Percentiles rank a stretch among this genome's conserved stretches.
Conservation (phyloP, 2,888 invertebrate genomes). For the Megaustenia siamemsis region DNA sequence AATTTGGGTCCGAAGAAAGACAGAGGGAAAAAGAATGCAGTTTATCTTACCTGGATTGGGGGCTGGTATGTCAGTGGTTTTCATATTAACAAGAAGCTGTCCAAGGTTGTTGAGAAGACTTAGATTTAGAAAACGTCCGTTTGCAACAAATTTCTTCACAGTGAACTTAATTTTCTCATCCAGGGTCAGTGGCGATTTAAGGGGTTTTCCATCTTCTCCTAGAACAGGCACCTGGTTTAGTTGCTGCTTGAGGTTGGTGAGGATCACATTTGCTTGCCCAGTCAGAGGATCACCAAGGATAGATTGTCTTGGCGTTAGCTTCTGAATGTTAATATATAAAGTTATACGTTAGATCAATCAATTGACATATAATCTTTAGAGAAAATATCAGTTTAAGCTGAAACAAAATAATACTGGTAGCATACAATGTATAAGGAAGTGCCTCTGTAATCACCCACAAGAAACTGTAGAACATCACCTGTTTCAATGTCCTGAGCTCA, state of each 20-base stretch:
- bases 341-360: not conserved
- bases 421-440: too few species aligned
- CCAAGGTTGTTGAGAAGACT: constrained; percentile 69
- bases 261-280: constrained; percentile 77
- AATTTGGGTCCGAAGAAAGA: too few species aligned
- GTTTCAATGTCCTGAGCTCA: too few species aligned
- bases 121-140: constrained; percentile 65
- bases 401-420: too few species aligned
- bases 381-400: not conserved
- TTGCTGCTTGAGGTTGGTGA: constrained; percentile 79
- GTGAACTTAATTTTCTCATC: constrained; percentile 41
- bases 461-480: too few species aligned
- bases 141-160: constrained; percentile 56
- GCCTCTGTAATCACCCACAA: too few species aligned
- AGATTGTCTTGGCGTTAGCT: constrained; percentile 64
- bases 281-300: constrained; percentile 79
- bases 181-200: constrained; percentile 36
- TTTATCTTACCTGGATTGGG: not conserved
- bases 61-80: constrained; percentile 20
- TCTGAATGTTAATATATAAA: constrained; percentile 16
- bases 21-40: not conserved
- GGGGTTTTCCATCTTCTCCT: constrained; percentile 32
- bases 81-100: constrained; percentile 66
- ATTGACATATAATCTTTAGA: not conserved
- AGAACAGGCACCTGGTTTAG: constrained; percentile 57